Evolutionary conservation across 2,113 vertebrate species (phyloP), one percentile per base, ranked within the genome.

Genomic region (Etheostoma cragini): DNA sequence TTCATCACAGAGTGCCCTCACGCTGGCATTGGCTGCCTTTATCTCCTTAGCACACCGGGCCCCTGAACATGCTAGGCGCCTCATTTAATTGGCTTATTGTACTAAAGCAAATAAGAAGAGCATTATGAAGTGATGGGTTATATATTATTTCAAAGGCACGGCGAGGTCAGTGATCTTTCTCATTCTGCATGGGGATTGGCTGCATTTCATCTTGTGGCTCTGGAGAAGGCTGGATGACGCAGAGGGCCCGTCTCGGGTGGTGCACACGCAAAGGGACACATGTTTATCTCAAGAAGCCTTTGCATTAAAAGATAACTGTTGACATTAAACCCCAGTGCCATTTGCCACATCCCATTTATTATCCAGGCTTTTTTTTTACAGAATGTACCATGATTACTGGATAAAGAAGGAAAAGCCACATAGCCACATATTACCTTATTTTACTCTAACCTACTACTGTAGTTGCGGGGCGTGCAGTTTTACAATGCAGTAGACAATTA

Each of bases 1-100:
- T 68, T 64, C 77, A 88, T 80, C 78, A 50, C 70, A 78, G 64
- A 69, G 61, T 42, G 46, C 62, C 54, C 50, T 69, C 58, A 22
- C 49, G 10, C 66, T 42, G 78, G 71, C 80, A 17, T 60, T 61
- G 65, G 82, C 87, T 87, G 72, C 81, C 70, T 24, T 88, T 77
- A 60, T 80, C 70, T 72, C 75, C 54, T 49, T 22, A 33, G 63
- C 66, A 19, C 33, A 71, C 76, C 10, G 5, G 65, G 62, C 67
- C 68, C 70, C 78, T 75, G 49, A 70, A 82, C 85, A 71, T 73
- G 76, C 66, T 47, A 49, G 35, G 53, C 47, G 1, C 69, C 64
- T 38, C 84, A 80, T 87, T 42, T 56, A 72, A 76, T 72, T 88
- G 78, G 67, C 65, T 84, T 65, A 21, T 74, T 49, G 65, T 64